phyloP scores from a whole-genome alignment of 2,113 vertebrate species.

The Sinocyclocheilus rhinocerous region DNA sequence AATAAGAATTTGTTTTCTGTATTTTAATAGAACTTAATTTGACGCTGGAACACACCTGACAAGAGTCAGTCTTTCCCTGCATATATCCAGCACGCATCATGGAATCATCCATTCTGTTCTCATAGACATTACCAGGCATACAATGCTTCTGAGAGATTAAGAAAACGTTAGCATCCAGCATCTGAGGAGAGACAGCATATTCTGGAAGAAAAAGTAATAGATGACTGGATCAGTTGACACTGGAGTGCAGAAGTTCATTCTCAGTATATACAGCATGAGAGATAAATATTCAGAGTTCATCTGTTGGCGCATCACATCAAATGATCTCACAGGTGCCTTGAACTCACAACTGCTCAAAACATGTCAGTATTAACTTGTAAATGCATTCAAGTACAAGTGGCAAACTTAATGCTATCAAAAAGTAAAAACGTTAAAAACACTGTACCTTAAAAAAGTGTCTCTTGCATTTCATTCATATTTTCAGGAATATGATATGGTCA shows the following conservation, averaged over 20 bases:
- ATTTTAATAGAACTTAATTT: neutral
- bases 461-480: conserved; percentile 44
- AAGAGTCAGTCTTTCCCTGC: conserved; percentile 77
- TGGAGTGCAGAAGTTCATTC: conserved; percentile 66
- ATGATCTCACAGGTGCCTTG: conserved; percentile 4
- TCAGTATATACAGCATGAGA: conserved; percentile 64
- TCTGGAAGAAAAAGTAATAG: conserved; percentile 39
- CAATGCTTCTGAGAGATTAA: conserved; percentile 78
- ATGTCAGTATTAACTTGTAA: conserved; percentile 21
- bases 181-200: conserved; percentile 58
- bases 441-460: conserved; percentile 44
- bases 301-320: conserved; percentile 28
- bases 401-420: conserved; percentile 35
- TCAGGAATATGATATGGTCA: conserved; percentile 28
- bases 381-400: conserved; percentile 38
- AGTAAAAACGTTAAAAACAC: conserved; percentile 27
- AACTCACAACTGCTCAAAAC: conserved; percentile 34
- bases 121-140: conserved; percentile 67
- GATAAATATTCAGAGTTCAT: conserved; percentile 37
- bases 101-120: conserved; percentile 71
- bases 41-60: conserved; percentile 74
- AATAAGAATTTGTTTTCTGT: too few species aligned
- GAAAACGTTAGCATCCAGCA: conserved; percentile 81
- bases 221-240: conserved; percentile 62
- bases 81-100: conserved; percentile 89